A percentile compares a stretch with the other conserved stretches of the same genome.
phyloP scores from a whole-genome alignment of 2,113 vertebrate species.

The Mormyrus iriodes region DNA sequence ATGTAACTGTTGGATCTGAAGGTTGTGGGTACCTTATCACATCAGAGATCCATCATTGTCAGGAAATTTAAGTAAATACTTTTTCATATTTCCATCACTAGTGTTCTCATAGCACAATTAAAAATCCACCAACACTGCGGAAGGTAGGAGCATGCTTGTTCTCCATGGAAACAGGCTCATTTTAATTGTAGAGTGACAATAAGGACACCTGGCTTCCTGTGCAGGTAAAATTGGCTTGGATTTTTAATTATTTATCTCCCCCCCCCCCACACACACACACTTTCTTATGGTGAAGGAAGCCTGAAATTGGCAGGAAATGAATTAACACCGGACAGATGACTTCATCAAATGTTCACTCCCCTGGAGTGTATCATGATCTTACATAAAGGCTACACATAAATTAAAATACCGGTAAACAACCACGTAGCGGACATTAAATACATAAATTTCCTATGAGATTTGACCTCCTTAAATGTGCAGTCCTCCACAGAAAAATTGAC shows the following conservation, averaged over 20 bases:
- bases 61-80: constrained; percentile 8
- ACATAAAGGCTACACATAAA: neutral
- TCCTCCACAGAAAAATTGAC: constrained; percentile 13
- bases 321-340: neutral
- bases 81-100: constrained; percentile 1
- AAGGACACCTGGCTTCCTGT: constrained; percentile 13
- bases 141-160: constrained; percentile 16
- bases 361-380: neutral
- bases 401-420: neutral
- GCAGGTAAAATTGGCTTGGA: neutral
- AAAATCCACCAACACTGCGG: constrained; percentile 16
- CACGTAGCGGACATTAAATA: neutral
- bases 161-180: constrained; percentile 27
- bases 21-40: neutral
- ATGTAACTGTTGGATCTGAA: neutral
- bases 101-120: neutral
- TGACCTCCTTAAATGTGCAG: neutral
- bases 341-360: constrained; percentile 7
- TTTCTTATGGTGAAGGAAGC: neutral
- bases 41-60: neutral
- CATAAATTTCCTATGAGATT: neutral
- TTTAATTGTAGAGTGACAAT: constrained; percentile 22
- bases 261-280: neutral
- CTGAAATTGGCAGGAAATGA: constrained; percentile 11
- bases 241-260: neutral